phyloP scores from a whole-genome alignment of 2,888 invertebrate genomes.

The Celastrina argiolus region DNA sequence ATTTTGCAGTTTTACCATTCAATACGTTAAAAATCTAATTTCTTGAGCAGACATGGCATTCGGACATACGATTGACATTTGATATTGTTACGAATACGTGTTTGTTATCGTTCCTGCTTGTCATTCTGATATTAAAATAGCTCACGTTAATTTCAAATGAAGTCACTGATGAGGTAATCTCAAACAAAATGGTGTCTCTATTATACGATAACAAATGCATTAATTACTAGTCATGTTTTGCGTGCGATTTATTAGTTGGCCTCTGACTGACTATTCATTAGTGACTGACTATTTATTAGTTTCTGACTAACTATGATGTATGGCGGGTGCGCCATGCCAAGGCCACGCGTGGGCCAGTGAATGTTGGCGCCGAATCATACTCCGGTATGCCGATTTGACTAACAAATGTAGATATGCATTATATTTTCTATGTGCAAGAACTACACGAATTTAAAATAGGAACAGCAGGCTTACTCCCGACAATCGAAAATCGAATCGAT shows the following conservation, averaged over 20 bases:
- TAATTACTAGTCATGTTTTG: neutral
- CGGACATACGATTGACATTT: no score
- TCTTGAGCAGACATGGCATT: no score
- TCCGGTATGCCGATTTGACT: constrained; percentile 6
- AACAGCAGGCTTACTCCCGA: no score
- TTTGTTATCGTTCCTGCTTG: no score
- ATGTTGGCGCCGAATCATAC: constrained; percentile 33
- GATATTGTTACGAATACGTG: no score
- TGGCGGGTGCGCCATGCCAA: constrained; percentile 27
- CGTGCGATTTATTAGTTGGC: neutral
- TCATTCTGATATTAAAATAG: no score
- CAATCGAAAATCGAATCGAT: no score
- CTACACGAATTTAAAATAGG: neutral
- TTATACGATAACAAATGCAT: constrained; percentile 1
- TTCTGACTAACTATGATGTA: constrained; percentile 1
- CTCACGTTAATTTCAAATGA: no score
- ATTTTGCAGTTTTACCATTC: no score
- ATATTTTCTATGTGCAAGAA: neutral
- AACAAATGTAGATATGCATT: neutral
- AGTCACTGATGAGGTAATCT: neutral
- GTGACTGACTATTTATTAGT: neutral
- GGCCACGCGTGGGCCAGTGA: constrained; percentile 36
- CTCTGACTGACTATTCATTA: constrained; percentile 7
- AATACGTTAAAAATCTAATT: no score
- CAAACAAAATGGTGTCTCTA: neutral